Evolutionary conservation across 2,888 invertebrate species (phyloP), one percentile per base, ranked within the genome.

Genomic region (Pyrrhosoma nymphula): DNA sequence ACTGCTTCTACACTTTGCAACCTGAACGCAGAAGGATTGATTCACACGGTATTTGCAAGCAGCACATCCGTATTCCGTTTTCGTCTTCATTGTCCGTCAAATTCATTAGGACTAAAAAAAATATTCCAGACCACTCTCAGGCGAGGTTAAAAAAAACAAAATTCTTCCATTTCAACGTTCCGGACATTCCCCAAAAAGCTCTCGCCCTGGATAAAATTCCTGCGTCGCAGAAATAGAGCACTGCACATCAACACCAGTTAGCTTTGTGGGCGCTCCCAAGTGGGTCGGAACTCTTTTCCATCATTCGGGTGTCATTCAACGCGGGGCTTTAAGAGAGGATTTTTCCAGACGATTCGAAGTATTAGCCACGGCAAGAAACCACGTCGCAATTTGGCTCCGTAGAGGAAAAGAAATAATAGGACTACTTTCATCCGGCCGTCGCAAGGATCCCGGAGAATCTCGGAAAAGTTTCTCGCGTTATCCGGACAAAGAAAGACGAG

Each of bases 311-410:
- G 69, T 75, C 93, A 55, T 47, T 69, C 93, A 93, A 69, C 69
- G 93, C 47, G 93, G 39, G 69, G 69, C 75, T 3, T n/a, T 20
- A 14, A 20, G 20, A 55, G 26, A 39, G 63, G 69, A 69, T 69
- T 47, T 55, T 75, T 60, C 60, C 69, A 12, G 60, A 69, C 91
- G 47, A 82, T n/a, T 75, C 26, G 47, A 93, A 93, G 69, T 82
- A 93, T 93, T 69, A 47, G 93, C 47, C 93, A 93, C 93, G 93
- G 93, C 47, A 93, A 69, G 39, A 69, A 69, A 63, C 23, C 75
- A n/a, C 69, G 69, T 39, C 69, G 93, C 26, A 39, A 63, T 75
- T 55, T 69, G 30, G 35, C 56, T 60, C 39, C 18, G 18, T 3
- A 23, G 56, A 4, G 20, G 35, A 90, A 35, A 91, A 91, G 60